Conservation (phyloP, 2,888 invertebrate species). For the Nemoura dubitans region DNA sequence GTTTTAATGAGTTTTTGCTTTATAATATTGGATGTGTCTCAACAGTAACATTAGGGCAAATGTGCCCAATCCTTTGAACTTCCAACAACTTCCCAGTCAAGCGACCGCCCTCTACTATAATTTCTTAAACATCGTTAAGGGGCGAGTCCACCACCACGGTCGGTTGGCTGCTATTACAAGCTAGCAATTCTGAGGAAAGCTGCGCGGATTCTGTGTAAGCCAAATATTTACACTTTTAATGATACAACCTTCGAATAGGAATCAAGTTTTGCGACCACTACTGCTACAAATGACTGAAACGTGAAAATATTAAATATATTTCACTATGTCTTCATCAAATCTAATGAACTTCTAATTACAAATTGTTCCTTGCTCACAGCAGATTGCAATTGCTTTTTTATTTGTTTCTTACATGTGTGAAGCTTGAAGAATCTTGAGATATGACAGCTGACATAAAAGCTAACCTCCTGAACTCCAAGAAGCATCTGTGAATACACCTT, state of each 20-base stretch:
- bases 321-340: neutral
- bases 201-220: neutral
- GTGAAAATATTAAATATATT: neutral
- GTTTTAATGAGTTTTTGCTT: neutral
- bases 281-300: neutral
- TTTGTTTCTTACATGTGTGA: conserved; percentile 40
- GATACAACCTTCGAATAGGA: neutral
- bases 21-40: neutral
- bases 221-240: neutral
- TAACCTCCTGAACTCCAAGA: neutral
- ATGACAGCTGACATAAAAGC: neutral
- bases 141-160: neutral
- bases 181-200: neutral
- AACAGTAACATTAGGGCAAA: neutral
- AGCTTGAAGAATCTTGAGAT: conserved; percentile 44
- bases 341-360: conserved; percentile 13
- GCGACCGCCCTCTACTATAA: neutral
- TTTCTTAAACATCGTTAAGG: neutral
- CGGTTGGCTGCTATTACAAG: neutral
- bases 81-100: neutral
- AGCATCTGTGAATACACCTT: neutral
- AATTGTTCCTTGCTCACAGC: conserved; percentile 18
- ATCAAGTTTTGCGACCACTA: neutral
- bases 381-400: conserved; percentile 30
- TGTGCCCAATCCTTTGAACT: neutral